A percentile compares a stretch with the other conserved stretches of the same genome.
These are phyloP conservation scores for Gymnocypris eckloni DNA, from an alignment of 2,797 vertebrate genomes.

Conservation along the genomic window DNA sequence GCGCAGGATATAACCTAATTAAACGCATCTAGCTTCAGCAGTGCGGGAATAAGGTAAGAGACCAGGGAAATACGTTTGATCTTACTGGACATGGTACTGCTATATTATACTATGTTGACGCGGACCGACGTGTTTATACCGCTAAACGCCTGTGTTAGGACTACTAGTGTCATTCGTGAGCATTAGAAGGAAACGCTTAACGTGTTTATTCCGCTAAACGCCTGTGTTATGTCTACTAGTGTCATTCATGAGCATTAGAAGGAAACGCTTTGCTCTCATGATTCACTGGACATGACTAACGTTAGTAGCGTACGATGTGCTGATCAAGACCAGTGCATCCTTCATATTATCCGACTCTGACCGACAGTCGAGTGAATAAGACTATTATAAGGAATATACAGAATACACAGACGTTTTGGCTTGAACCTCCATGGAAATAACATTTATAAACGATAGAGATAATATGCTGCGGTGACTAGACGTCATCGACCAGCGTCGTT, in stretches of 20 bases:
- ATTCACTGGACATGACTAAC: background rate
- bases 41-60: slow-evolving; percentile 43
- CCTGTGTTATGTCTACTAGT: no score
- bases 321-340: background rate
- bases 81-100: background rate
- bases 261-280: no score
- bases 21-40: slow-evolving; percentile 21
- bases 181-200: background rate
- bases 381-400: background rate
- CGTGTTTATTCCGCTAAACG: no score
- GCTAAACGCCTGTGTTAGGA: background rate
- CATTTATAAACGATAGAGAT: background rate
- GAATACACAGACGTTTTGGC: background rate
- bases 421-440: background rate
- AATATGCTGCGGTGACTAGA: background rate
- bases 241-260: no score
- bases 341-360: background rate
- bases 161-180: background rate
- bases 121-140: slow-evolving; percentile 2
- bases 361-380: background rate
- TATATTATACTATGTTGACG: background rate
- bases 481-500: slow-evolving; percentile 7
- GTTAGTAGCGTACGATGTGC: background rate
- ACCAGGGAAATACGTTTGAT: background rate
- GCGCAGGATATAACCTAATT: background rate